These are phyloP conservation scores for Drosophila rhopaloa DNA, from an alignment of 1,140 invertebrate genomes.

Conservation along the genomic window DNA sequence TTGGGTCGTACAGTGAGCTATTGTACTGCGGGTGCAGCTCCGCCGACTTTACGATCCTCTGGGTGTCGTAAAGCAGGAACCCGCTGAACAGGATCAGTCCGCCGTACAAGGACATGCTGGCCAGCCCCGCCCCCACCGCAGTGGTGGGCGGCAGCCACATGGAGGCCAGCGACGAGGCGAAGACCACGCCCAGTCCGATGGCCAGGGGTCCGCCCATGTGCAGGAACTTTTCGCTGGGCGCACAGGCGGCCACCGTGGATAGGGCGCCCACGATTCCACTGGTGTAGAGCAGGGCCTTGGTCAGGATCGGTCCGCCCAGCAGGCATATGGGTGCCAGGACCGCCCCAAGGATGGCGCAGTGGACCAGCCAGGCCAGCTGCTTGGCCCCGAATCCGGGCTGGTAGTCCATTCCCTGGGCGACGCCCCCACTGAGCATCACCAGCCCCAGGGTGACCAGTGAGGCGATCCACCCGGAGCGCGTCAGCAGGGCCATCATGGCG, in stretches of 20 bases:
- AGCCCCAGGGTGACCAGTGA: conserved; percentile 91
- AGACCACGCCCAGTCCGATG: conserved; percentile 97
- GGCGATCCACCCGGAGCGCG: conserved; percentile 90
- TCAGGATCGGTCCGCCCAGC: conserved; percentile 94
- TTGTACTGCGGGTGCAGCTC: conserved; percentile 91
- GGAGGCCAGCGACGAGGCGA: conserved; percentile 95
- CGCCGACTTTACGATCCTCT: conserved; percentile 94
- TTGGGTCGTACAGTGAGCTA: conserved; percentile 93
- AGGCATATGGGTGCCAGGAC: conserved; percentile 97
- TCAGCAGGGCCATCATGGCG: conserved; percentile 90
- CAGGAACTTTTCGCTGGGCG: conserved; percentile 98
- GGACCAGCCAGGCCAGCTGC: conserved; percentile 96
- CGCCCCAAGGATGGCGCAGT: conserved; percentile 94
- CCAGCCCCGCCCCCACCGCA: conserved; percentile 93
- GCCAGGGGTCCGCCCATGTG: conserved; percentile 97
- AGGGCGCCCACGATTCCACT: conserved; percentile 97
- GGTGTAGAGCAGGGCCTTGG: conserved; percentile 96
- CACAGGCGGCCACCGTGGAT: conserved; percentile 96
- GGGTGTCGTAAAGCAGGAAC: conserved; percentile 98
- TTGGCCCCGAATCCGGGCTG: conserved; percentile 93
- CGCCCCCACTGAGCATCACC: conserved; percentile 94
- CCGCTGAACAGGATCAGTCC: conserved; percentile 96
- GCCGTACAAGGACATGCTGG: conserved; percentile 97
- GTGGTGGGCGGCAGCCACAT: conserved; percentile 97
- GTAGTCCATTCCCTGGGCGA: conserved; percentile 92